Conservation (phyloP, 2,888 invertebrate species). For the Lasioglossum figueresi region DNA sequence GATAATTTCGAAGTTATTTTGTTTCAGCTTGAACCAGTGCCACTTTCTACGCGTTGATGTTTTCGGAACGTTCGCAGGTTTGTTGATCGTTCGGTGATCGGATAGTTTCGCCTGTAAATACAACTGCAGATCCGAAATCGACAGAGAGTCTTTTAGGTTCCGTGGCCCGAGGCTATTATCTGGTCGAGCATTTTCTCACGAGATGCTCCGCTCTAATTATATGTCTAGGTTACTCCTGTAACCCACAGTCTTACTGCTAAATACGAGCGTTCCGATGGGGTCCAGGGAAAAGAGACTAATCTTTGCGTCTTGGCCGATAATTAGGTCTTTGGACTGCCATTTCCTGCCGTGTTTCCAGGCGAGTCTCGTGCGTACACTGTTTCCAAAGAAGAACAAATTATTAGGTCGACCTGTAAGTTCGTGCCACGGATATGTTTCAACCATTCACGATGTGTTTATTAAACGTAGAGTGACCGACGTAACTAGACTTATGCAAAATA, state of each 20-base stretch:
- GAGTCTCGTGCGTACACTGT: not conserved
- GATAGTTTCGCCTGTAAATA: constrained; percentile 55
- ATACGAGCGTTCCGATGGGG: constrained; percentile 56
- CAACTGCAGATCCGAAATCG: constrained; percentile 45
- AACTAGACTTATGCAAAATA: not conserved
- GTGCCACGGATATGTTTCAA: not conserved
- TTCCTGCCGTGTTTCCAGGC: constrained; percentile 18
- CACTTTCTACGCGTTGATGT: not conserved
- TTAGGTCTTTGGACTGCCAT: constrained; percentile 35
- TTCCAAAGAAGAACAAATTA: not conserved
- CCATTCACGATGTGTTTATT: not conserved
- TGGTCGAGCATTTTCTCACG: constrained; percentile 80
- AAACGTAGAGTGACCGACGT: not conserved
- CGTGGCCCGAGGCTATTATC: constrained; percentile 81
- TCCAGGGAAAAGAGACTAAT: constrained; percentile 73
- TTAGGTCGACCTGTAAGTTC: not conserved
- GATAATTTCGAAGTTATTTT: not conserved
- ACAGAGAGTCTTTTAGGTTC: constrained; percentile 64
- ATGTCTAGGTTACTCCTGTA: constrained; percentile 82
- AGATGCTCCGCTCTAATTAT: constrained; percentile 81
- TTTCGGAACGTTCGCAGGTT: constrained; percentile 14
- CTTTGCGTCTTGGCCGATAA: constrained; percentile 68
- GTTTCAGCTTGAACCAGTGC: not conserved
- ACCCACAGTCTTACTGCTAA: constrained; percentile 80
- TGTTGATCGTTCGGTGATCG: constrained; percentile 31